Base-by-base conservation (phyloP, 2,888 invertebrate genomes). In the Palloptera scutellata region DNA sequence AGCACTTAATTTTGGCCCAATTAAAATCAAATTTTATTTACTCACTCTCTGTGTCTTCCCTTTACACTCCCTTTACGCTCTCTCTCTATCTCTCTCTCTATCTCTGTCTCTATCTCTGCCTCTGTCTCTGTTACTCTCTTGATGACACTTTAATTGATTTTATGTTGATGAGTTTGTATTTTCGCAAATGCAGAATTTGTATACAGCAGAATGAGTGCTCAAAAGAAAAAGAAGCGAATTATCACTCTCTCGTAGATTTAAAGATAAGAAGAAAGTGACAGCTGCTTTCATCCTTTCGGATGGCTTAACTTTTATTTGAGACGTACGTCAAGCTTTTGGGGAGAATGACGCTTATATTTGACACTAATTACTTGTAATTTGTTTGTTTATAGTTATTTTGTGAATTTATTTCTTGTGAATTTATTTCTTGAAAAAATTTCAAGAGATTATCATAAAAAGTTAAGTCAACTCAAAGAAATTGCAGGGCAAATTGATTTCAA, bases 101-200 rank as follows among this genome's bases (percentile, higher is more conserved):
- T 30, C 3, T 30, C 30, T 30, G 30, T 6, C 30, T 6, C 30
- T 30, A 4, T 30, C 30, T 30, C 30, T 30, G 3, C 30, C 3
- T 30, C 30, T 30, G 30, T 6, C 30, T 6, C 30, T 30, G 2
- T 30, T 30, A 30, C 30, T 30, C 30, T 48, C 52, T 68, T 71
- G 71, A 71, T 71, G 71, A 70, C 69, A 71, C 69, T 71, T 71
- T 71, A 71, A 71, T 71, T 68, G 69, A 68, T 71, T 45, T 66
- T 15, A 64, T 15, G 13, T 15, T 48, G 48, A 48, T 48, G 48
- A 48, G 48, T 11, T 48, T 48, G 48, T 8, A 15, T 8, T 48
- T 48, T 48, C 5, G 11, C 48, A 48, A 48, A 48, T 13, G 10
- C 45, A 13, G 11, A 45, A 10, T 45, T 45, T 45, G 1, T 15